Evolutionary conservation across 1,140 invertebrate genomes (phyloP).

Genomic region (Frieseomelitta varia): DNA sequence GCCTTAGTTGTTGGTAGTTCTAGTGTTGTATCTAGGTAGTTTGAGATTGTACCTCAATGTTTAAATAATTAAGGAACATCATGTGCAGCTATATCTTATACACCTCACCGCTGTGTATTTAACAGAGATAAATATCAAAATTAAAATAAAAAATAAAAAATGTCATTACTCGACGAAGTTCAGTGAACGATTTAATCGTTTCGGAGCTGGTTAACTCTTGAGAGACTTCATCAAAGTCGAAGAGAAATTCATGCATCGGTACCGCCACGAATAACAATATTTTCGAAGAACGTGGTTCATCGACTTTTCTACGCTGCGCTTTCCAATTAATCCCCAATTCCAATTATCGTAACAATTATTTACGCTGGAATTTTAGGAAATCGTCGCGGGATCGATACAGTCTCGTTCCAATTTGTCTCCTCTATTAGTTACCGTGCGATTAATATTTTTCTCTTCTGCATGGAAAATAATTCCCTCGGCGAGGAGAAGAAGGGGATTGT

Average conservation of each 20-base stretch:
- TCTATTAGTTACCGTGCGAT: neutral
- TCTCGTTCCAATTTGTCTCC: neutral
- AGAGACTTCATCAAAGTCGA: neutral
- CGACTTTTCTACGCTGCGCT: neutral
- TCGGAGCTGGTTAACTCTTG: constrained; percentile 8
- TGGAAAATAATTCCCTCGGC: neutral
- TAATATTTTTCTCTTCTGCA: neutral
- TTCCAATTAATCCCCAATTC: neutral
- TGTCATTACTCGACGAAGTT: no score
- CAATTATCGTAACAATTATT: neutral
- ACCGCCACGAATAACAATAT: neutral
- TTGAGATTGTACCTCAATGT: no score
- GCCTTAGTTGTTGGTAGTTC: no score
- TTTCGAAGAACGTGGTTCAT: no score
- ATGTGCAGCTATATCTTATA: no score
- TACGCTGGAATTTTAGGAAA: neutral
- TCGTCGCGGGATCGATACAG: no score
- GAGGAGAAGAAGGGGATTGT: no score
- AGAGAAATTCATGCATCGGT: neutral
- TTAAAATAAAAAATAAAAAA: no score
- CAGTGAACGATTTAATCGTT: constrained; percentile 13
- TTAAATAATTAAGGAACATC: no score
- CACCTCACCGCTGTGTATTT: no score
- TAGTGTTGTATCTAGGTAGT: no score
- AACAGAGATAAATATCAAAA: no score